Evolutionary conservation across 2,888 invertebrate genomes (phyloP).

Genomic region (Ectemnius cavifrons): DNA sequence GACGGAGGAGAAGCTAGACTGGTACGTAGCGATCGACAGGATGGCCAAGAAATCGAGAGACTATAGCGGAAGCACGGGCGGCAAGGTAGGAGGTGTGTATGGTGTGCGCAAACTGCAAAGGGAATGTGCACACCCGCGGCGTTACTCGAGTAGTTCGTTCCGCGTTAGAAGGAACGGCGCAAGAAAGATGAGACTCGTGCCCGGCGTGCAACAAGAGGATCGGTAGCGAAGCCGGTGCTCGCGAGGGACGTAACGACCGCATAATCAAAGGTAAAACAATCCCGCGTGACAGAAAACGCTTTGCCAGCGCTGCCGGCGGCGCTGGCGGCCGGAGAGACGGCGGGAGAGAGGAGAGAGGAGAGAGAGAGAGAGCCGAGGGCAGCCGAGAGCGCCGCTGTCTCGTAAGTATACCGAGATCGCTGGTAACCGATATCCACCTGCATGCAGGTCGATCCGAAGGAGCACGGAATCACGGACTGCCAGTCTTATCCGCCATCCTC

Average conservation of each 20-base stretch:
- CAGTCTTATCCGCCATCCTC: slow-evolving; percentile 36
- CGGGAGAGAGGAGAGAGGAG: slow-evolving; percentile 10
- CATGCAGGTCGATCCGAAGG: slow-evolving; percentile 53
- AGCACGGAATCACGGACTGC: slow-evolving; percentile 64
- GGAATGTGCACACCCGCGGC: slow-evolving; percentile 8
- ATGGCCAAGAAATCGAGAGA: slow-evolving; percentile 23
- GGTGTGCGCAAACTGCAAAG: slow-evolving; percentile 16
- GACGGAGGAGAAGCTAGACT: no score
- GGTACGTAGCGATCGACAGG: slow-evolving; percentile 2
- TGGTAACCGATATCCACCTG: slow-evolving; percentile 71
- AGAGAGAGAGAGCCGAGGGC: not conserved
- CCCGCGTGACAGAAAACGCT: slow-evolving; percentile 67
- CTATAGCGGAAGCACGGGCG: slow-evolving; percentile 35
- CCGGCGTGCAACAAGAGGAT: slow-evolving; percentile 55
- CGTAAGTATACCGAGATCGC: slow-evolving; percentile 46
- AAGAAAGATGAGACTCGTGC: slow-evolving; percentile 63
- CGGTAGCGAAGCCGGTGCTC: slow-evolving; percentile 60
- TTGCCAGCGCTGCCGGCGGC: slow-evolving; percentile 37
- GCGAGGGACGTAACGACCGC: slow-evolving; percentile 49
- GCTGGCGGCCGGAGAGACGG: slow-evolving; percentile 24
- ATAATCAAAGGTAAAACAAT: slow-evolving; percentile 75
- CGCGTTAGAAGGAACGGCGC: slow-evolving; percentile 45
- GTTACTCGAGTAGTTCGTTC: slow-evolving; percentile 62
- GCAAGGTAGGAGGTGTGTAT: slow-evolving; percentile 5
- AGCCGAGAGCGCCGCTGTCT: slow-evolving; percentile 11